Evolutionary conservation across 2,113 vertebrate genomes (phyloP).

Genomic region (Nicator chloris): DNA sequence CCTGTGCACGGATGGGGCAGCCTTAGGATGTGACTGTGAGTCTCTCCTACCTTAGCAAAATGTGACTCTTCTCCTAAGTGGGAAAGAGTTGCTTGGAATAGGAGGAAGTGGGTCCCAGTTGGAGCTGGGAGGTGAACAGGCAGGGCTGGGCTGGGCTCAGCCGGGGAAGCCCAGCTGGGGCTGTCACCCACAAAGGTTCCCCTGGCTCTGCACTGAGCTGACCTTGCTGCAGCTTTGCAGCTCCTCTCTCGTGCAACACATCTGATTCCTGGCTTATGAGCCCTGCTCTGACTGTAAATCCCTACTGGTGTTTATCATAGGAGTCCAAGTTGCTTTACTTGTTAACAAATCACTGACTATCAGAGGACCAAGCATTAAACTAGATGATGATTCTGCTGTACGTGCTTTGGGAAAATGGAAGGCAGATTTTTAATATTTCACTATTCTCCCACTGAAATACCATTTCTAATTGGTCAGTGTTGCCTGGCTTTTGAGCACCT

Average conservation of each 20-base stretch:
- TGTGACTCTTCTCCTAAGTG: fast-evolving
- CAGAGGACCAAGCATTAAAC: not conserved
- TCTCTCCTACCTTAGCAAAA: not conserved
- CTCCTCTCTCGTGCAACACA: not conserved
- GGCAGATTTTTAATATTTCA: not conserved
- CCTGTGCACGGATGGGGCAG: not conserved
- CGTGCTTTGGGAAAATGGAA: not conserved
- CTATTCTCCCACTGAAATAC: not conserved
- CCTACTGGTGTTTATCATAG: not conserved
- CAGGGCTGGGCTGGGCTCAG: not conserved
- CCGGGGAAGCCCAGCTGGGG: fast-evolving
- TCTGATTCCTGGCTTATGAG: not conserved
- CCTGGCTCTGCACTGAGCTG: not conserved
- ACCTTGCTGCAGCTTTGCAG: not conserved
- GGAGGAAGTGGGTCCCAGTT: not conserved
- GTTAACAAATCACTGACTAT: not conserved
- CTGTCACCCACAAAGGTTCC: fast-evolving
- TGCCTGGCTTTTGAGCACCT: not conserved
- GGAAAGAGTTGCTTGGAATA: not conserved
- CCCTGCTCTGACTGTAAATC: not conserved
- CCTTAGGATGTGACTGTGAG: not conserved
- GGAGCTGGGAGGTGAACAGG: not conserved
- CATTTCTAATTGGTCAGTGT: not conserved
- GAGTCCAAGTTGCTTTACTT: not conserved
- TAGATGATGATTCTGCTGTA: not conserved